Evolutionary conservation across 2,888 invertebrate species (phyloP).

Genomic region (Cancer borealis): DNA sequence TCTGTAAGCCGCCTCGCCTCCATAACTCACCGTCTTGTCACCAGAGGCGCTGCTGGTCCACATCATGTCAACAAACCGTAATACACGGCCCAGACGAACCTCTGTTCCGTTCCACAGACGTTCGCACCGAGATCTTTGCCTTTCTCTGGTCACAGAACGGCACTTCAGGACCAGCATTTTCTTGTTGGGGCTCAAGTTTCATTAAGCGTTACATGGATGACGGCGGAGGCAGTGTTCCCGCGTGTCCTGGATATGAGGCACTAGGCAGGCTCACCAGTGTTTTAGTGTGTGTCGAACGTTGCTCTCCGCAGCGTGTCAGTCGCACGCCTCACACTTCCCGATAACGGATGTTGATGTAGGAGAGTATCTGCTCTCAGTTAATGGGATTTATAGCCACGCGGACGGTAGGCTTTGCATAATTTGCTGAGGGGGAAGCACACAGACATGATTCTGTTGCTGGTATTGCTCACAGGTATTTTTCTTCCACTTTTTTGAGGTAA

Average conservation of each 20-base stretch:
- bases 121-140: constrained; percentile 16
- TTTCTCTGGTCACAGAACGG: constrained; percentile 33
- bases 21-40: constrained; percentile 67
- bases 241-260: constrained; percentile 30
- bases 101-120: constrained; percentile 48
- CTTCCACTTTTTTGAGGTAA: background rate
- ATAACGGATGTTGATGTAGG: constrained; percentile 51
- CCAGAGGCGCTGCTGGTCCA: constrained; percentile 65
- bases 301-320: background rate
- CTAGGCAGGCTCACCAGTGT: background rate
- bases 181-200: constrained; percentile 48
- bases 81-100: constrained; percentile 57
- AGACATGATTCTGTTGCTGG: constrained; percentile 9
- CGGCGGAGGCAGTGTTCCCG: background rate
- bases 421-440: constrained; percentile 43
- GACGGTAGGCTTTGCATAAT: constrained; percentile 45
- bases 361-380: constrained; percentile 38
- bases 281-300: background rate
- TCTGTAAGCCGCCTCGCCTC: constrained; percentile 59
- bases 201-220: constrained; percentile 55
- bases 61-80: constrained; percentile 68
- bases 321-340: background rate
- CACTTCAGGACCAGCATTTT: constrained; percentile 54
- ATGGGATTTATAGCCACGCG: constrained; percentile 47
- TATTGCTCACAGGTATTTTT: background rate